These are phyloP conservation scores for Loxodonta africana DNA, from an alignment of 2,113 vertebrate species.

Conservation along the genomic window DNA sequence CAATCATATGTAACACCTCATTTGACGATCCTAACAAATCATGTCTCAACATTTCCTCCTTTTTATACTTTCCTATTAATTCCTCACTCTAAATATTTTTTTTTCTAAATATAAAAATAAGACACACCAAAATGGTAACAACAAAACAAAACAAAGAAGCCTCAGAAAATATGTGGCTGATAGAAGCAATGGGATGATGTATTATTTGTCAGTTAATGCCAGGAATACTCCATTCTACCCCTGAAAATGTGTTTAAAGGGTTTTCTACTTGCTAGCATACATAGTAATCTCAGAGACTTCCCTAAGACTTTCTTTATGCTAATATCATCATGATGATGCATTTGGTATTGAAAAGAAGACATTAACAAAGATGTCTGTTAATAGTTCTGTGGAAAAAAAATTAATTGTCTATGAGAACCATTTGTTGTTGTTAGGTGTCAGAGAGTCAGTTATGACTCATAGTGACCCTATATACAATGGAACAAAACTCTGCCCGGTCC, in stretches of 20 bases:
- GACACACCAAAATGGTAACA: neutral
- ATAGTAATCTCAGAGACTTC: neutral
- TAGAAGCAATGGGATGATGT: neutral
- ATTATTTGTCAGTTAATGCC: neutral
- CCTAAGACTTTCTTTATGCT: slow-evolving; percentile 38
- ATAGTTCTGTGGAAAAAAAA: slow-evolving; percentile 3
- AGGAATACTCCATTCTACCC: neutral
- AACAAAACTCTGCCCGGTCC: no score
- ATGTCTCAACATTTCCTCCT: neutral
- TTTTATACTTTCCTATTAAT: neutral
- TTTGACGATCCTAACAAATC: neutral
- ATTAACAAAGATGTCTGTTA: slow-evolving; percentile 48
- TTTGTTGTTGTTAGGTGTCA: neutral
- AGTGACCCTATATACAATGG: no score
- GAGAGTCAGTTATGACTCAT: neutral
- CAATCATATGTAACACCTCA: neutral
- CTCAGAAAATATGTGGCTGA: neutral
- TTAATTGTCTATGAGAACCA: neutral
- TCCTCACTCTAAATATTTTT: neutral
- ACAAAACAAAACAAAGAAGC: neutral
- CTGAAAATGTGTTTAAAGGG: slow-evolving; percentile 25
- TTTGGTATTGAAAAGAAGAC: slow-evolving; percentile 7
- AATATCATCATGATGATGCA: neutral
- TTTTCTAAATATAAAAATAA: neutral
- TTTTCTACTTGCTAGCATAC: neutral